These are phyloP conservation scores for Festucalex cinctus DNA, from an alignment of 2,113 vertebrate genomes.

Conservation along the genomic window DNA sequence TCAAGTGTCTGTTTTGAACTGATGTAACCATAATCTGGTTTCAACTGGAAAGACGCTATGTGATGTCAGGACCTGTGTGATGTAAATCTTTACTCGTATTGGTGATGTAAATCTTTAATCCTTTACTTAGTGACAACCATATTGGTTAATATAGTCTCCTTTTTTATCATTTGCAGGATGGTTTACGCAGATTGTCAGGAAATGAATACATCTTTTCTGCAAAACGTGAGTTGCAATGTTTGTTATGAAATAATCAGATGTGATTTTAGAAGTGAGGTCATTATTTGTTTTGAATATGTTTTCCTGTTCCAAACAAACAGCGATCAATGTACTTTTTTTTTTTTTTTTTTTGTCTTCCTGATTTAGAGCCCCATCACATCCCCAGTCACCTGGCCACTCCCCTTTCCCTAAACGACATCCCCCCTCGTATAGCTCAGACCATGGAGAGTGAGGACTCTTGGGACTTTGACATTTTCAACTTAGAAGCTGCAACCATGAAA, in stretches of 20 bases:
- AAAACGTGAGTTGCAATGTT: slow-evolving; percentile 81
- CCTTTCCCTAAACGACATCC: slow-evolving; percentile 83
- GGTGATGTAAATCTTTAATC: no score
- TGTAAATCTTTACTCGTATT: no score
- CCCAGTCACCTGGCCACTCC: slow-evolving; percentile 75
- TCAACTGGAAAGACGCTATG: no score
- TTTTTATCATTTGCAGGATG: slow-evolving; percentile 75
- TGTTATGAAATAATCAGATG: background rate
- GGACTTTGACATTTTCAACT: slow-evolving; percentile 94
- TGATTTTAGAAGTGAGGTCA: no score
- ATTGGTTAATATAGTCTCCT: background rate
- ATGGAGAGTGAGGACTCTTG: slow-evolving; percentile 92
- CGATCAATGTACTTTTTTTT: background rate
- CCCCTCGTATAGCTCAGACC: slow-evolving; percentile 84
- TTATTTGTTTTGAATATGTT: background rate
- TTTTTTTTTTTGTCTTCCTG: background rate
- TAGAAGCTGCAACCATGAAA: slow-evolving; percentile 90
- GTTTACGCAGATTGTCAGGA: slow-evolving; percentile 88
- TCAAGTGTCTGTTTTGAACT: no score
- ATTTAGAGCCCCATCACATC: slow-evolving; percentile 80
- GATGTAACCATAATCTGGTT: no score
- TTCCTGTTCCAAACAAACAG: background rate
- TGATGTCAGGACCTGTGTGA: no score
- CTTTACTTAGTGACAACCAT: no score
- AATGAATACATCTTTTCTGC: slow-evolving; percentile 87